These are phyloP conservation scores for Amaurobius ferox DNA, from an alignment of 2,888 invertebrate genomes.

Conservation along the genomic window DNA sequence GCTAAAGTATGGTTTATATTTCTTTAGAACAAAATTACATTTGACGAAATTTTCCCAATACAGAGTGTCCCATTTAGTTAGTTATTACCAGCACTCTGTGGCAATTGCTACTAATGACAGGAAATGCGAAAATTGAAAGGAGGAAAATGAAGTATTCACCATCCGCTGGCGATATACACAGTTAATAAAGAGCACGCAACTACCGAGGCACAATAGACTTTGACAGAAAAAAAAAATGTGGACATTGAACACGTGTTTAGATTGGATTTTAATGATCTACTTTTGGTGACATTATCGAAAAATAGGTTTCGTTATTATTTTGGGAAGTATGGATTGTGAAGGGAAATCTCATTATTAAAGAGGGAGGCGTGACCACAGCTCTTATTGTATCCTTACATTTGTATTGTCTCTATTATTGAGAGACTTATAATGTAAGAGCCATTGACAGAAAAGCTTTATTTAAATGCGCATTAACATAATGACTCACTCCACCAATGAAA, in stretches of 20 bases:
- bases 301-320: conserved; percentile 57
- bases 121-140: conserved; percentile 49
- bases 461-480: conserved; percentile 52
- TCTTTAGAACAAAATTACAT: no score
- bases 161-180: conserved; percentile 32
- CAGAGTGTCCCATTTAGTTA: no score
- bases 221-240: not conserved
- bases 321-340: conserved; percentile 2
- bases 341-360: conserved; percentile 13
- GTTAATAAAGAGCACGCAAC: conserved; percentile 15
- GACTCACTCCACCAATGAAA: conserved; percentile 36
- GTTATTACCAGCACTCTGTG: not conserved
- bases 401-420: not conserved
- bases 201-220: conserved; percentile 1
- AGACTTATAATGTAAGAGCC: not conserved
- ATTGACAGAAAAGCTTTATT: conserved; percentile 15
- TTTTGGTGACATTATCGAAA: conserved; percentile 46
- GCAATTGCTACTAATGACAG: conserved; percentile 56
- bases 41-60: no score
- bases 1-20: no score
- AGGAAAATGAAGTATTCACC: conserved; percentile 37
- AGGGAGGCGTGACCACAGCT: conserved; percentile 11
- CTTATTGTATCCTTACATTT: conserved; percentile 22
- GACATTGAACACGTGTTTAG: conserved; percentile 55
- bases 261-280: conserved; percentile 69